Evolutionary conservation across 2,113 vertebrate genomes (phyloP), one percentile per base, ranked within the genome.

Genomic region (Lamprologus speciosus): DNA sequence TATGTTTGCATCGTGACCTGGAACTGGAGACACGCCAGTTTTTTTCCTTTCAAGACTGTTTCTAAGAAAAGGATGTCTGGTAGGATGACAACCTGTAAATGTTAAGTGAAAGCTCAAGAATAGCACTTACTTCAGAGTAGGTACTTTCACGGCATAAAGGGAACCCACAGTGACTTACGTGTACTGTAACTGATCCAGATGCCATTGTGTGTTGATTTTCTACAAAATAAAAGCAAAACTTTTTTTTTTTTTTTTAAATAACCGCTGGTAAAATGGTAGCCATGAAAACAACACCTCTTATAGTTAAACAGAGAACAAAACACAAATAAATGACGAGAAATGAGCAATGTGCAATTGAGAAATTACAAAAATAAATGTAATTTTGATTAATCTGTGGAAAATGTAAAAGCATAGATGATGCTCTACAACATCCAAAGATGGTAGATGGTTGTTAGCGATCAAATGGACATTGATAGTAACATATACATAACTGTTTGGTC

Each of bases 171-270:
- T 75, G 70, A 31, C 70, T 17, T 31, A 8, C 2, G 3, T 19
- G 16, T 47, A 0, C 40, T 47, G 68, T 75, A 17, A 75, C 37
- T 5, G 70, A 26, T 47, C 70, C 40, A 47, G 40, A 19, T 19
- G 70, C 16, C 6, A 50, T 50, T 47, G 23, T 75, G 4, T 31
- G 9, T 75, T 2, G 9, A 75, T 75, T 75, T 28, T 1, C 14
- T 50, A 47, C 26, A 1, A 50, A 75, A 75, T 50, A 7, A 31
- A 47, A 28, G 16, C 9, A 75, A 21, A 40, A 23, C 65, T 31
- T 31, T 16, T 50, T 19, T 9, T 3, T 0, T 31, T 31, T 3
- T 0, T 31, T 31, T 2, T 2, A 5, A 26, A 3, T 1, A 47
- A 73, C 9, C 23, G 7, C 9, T 75, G 23, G 42, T 17, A 50